These are phyloP conservation scores for Ptychoptera contaminata DNA, from an alignment of 2,888 invertebrate genomes.

Conservation along the genomic window DNA sequence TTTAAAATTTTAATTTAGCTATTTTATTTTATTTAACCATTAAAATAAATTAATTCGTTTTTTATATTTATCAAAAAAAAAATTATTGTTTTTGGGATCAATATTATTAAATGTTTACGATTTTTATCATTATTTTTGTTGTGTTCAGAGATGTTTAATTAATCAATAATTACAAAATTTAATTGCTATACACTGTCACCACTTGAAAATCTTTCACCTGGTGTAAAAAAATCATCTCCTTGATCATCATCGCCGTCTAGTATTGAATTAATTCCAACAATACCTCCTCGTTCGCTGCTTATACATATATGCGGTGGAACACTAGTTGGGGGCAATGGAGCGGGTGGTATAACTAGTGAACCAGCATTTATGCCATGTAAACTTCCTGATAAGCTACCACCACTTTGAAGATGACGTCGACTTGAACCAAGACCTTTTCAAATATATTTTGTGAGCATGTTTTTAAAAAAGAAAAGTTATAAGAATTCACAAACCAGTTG, in stretches of 20 bases:
- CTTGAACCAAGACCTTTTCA: constrained; percentile 28
- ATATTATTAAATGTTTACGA: too few relatives aligned
- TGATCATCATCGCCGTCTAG: constrained; percentile 15
- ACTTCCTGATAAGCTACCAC: constrained; percentile 30
- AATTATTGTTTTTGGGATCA: too few relatives aligned
- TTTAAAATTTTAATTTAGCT: too few relatives aligned
- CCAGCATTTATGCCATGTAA: constrained; percentile 30
- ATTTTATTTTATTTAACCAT: too few relatives aligned
- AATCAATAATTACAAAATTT: too few relatives aligned
- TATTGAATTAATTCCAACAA: constrained; percentile 17
- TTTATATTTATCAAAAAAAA: too few relatives aligned
- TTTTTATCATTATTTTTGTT: too few relatives aligned
- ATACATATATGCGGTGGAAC: constrained; percentile 30
- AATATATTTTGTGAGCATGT: background rate
- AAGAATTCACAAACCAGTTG: constrained; percentile 22
- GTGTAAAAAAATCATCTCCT: constrained; percentile 12
- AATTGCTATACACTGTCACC: constrained; percentile 5
- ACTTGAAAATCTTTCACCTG: constrained; percentile 1
- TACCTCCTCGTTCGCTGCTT: constrained; percentile 20
- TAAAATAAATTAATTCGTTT: too few relatives aligned
- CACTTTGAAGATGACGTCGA: constrained; percentile 29
- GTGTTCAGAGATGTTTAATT: too few relatives aligned
- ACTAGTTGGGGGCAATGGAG: constrained; percentile 30
- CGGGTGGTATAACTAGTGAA: constrained; percentile 28
- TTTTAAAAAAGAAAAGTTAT: background rate